phyloP scores from a whole-genome alignment of 2,113 vertebrate species.

The Sinocyclocheilus maitianheensis region DNA sequence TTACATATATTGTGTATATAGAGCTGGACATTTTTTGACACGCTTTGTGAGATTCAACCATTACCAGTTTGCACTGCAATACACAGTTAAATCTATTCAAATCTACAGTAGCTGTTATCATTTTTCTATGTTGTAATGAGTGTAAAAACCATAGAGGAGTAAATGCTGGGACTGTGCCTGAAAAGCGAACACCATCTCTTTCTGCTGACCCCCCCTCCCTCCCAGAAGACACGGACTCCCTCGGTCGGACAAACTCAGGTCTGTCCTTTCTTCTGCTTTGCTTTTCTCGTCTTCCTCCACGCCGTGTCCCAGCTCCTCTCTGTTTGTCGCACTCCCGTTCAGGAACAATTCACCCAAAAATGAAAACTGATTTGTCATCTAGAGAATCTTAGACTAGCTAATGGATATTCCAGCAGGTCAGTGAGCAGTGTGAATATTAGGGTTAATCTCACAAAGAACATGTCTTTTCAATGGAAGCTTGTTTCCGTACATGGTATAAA shows the following conservation, averaged over 20 bases:
- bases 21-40: too few species aligned
- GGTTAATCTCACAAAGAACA: neutral
- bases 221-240: constrained; percentile 88
- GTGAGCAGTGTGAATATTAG: neutral
- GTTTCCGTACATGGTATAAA: too few species aligned
- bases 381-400: neutral
- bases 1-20: too few species aligned
- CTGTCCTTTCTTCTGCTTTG: constrained; percentile 86
- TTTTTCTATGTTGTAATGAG: neutral
- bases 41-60: neutral
- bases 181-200: constrained; percentile 39
- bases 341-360: neutral
- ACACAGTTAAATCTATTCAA: neutral
- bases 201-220: neutral
- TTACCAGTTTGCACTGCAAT: neutral
- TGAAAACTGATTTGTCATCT: neutral
- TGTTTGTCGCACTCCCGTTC: neutral
- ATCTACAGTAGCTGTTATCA: neutral
- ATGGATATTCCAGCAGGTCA: constrained; percentile 2
- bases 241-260: constrained; percentile 93
- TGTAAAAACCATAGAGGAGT: neutral
- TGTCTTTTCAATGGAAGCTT: too few species aligned
- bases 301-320: constrained; percentile 58
- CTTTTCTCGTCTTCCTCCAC: constrained; percentile 69
- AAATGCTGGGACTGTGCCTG: constrained; percentile 8